Percentiles rank a stretch among this genome's conserved stretches.
These are phyloP conservation scores for Mimachlamys varia DNA, from an alignment of 2,888 invertebrate species.

Conservation along the genomic window DNA sequence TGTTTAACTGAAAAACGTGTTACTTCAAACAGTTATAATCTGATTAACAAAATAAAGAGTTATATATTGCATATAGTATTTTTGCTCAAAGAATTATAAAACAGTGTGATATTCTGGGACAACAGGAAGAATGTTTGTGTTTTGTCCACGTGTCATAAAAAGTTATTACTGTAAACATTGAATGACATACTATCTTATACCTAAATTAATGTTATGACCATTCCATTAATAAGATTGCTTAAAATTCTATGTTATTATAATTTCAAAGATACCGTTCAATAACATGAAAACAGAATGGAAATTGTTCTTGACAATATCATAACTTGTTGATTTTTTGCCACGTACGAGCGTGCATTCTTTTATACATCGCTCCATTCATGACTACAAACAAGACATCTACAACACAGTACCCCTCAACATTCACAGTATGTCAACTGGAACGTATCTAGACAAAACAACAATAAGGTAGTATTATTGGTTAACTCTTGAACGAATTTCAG, in stretches of 20 bases:
- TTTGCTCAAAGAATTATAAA: neutral
- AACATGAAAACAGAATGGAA: neutral
- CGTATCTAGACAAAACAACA: neutral
- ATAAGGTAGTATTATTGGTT: too few species aligned
- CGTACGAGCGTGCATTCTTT: neutral
- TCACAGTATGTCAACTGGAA: neutral
- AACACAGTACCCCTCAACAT: neutral
- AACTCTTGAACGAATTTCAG: too few species aligned
- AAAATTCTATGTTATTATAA: neutral
- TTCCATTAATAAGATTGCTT: neutral
- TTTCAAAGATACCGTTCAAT: neutral
- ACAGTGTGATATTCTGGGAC: neutral
- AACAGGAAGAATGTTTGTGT: neutral
- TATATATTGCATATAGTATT: too few species aligned
- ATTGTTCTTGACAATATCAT: neutral
- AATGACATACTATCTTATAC: neutral
- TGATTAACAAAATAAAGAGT: too few species aligned
- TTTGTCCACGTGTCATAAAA: neutral
- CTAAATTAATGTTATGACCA: neutral
- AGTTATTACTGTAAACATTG: neutral
- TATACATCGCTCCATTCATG: neutral
- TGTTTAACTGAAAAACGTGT: too few species aligned
- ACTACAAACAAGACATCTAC: neutral
- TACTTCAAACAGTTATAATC: too few species aligned
- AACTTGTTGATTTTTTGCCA: neutral